Base-by-base conservation (phyloP, 2,888 invertebrate species). In the Pristionchus exspectatus region DNA sequence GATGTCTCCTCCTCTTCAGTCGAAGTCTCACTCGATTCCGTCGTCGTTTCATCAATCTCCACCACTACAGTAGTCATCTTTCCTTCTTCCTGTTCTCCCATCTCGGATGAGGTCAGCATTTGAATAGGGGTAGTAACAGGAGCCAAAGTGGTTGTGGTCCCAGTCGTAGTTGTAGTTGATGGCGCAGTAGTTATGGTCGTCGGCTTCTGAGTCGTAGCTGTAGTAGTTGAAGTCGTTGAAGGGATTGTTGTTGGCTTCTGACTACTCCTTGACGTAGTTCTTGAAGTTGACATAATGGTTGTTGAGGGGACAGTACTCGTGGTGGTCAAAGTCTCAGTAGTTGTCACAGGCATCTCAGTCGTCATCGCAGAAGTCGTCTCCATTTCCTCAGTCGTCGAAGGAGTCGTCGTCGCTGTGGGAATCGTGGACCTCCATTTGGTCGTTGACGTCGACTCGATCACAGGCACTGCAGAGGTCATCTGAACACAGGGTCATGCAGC, bases 161-260 rank as follows among this genome's bases (percentile, higher is more conserved):
- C 50, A 27, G 89, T 88, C n/a, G 91, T 90, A 0, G 91, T 81
- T 24, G 63, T 59, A 18, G 66, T 21, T 0, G 59, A 7, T 5
- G 85, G 2, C 0, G 50, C 44, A 56, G 74, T 84, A 12, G 88
- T 84, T 21, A 14, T 54, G 10, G 74, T 85, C 30, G 74, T 16
- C 18, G 18, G n/a, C 56, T 63, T 74, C 30, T 86, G 83, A 38
- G 72, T 84, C 5, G 81, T 86, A 72, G 59, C 77, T 84, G 59
- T 84, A 24, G 89, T 88, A 18, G 84, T 69, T 54, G 56, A 16
- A 12, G 18, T 30, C 38, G 69, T 83, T 54, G 87, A 21, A 10
- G 66, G n/a, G 5, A 33, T n/a, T 30, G 77, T 89, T 21, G 56
- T 72, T 59, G 77, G 87, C 24, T 56, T 72, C 38, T 86, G 10